Percentiles rank a stretch among this genome's conserved stretches.
Evolutionary conservation across 2,113 vertebrate species (phyloP).

Genomic region (Microtus ochrogaster): DNA sequence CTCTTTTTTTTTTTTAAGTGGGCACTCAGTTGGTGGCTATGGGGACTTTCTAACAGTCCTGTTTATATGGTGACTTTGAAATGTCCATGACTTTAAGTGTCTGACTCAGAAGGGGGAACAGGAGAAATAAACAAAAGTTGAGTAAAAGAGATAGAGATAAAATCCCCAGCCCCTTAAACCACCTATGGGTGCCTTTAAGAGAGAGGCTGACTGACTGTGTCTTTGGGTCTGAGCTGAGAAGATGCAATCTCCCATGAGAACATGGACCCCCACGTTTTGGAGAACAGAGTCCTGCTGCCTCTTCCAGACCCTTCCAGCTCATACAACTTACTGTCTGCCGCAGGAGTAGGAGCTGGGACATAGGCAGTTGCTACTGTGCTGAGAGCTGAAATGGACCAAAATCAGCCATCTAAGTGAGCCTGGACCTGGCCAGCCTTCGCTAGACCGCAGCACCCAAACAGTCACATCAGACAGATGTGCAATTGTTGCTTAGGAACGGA

Average conservation of each 20-base stretch:
- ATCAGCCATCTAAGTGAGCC: too few species aligned
- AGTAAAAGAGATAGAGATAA: neutral
- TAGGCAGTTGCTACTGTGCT: neutral
- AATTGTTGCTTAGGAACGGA: neutral
- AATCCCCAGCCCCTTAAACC: too few species aligned
- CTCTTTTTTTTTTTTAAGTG: neutral
- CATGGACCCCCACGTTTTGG: neutral
- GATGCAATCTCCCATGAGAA: neutral
- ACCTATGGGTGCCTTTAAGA: neutral
- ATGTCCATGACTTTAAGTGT: neutral
- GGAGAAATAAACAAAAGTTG: neutral
- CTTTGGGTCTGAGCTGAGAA: neutral
- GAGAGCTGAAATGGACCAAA: neutral
- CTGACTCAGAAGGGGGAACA: neutral
- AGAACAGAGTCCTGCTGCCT: neutral
- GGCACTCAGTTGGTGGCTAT: neutral
- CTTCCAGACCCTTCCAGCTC: too few species aligned
- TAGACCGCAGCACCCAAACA: neutral
- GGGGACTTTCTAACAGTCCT: neutral
- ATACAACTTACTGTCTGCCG: too few species aligned
- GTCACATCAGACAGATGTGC: neutral
- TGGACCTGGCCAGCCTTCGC: neutral
- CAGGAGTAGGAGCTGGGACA: neutral
- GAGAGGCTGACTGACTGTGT: neutral
- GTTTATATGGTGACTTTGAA: neutral